Percentiles rank a stretch among this genome's conserved stretches.
phyloP scores from a whole-genome alignment of 2,888 invertebrate species.

The Seladonia tumulorum region DNA sequence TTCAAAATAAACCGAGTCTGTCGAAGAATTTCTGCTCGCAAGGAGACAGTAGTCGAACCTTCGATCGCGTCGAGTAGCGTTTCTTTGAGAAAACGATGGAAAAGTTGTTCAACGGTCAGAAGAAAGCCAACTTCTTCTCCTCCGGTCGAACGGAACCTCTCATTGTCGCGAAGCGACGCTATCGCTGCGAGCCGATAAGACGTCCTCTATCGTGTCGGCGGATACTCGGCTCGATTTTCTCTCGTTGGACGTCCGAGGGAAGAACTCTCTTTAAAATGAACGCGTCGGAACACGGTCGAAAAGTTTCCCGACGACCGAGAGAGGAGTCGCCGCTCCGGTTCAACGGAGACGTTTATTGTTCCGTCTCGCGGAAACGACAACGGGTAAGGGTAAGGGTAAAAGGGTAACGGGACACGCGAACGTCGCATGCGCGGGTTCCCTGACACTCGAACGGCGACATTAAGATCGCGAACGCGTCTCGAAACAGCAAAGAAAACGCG shows the following conservation, averaged over 20 bases:
- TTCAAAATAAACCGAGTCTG: not conserved
- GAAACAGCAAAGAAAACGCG: constrained; percentile 1
- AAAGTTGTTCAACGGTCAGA: not conserved
- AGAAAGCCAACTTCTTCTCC: not conserved
- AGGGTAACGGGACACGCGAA: not conserved
- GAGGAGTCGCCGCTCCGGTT: not conserved
- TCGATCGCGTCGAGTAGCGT: not conserved
- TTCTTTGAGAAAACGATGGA: not conserved
- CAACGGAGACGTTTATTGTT: not conserved
- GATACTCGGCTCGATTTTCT: not conserved
- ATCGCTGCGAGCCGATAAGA: not conserved
- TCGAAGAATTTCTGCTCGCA: not conserved
- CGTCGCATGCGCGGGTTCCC: not conserved
- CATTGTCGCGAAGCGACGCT: no score
- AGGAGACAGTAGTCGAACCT: not conserved
- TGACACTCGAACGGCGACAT: not conserved
- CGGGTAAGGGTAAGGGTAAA: not conserved
- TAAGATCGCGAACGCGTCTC: not conserved
- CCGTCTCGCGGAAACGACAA: not conserved
- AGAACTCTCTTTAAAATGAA: not conserved
- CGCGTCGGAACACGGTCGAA: not conserved
- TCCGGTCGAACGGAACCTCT: no score
- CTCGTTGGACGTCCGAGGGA: not conserved
- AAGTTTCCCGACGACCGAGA: not conserved
- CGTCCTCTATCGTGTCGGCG: constrained; percentile 6